These are phyloP conservation scores for Podotricha telesiphe DNA, from an alignment of 2,888 invertebrate species.

Conservation along the genomic window DNA sequence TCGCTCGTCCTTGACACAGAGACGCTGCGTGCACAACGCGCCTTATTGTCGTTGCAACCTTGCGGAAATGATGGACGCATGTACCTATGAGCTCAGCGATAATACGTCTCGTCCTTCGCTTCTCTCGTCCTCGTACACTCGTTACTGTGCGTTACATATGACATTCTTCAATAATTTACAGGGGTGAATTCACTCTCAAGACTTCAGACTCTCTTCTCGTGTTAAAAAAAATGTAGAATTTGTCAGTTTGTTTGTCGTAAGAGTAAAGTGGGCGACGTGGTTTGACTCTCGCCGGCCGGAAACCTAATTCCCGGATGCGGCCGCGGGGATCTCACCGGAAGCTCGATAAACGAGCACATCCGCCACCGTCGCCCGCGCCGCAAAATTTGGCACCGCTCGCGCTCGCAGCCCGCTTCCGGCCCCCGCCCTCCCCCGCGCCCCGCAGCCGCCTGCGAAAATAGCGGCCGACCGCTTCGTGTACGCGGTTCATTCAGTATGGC, in stretches of 20 bases:
- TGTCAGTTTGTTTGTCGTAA: conserved; percentile 61
- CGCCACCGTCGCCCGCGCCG: conserved; percentile 82
- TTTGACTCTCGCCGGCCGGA: conserved; percentile 80
- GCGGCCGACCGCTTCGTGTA: conserved; percentile 84
- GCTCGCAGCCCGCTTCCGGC: conserved; percentile 81
- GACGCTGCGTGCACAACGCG: conserved; percentile 76
- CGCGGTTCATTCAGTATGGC: conserved; percentile 89
- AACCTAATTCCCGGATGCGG: conserved; percentile 84
- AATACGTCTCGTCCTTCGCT: conserved; percentile 56
- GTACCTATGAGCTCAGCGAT: conserved; percentile 57
- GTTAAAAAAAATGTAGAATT: conserved; percentile 45
- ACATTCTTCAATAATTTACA: not conserved
- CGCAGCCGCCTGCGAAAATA: conserved; percentile 81
- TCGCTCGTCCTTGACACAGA: conserved; percentile 82
- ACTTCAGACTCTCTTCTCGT: conserved; percentile 30
- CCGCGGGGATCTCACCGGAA: conserved; percentile 82
- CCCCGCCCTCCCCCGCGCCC: conserved; percentile 72
- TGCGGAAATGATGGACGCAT: conserved; percentile 67
- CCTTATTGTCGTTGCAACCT: conserved; percentile 79
- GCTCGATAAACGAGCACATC: conserved; percentile 83
- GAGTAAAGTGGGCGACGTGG: conserved; percentile 75
- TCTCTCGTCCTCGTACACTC: conserved; percentile 5
- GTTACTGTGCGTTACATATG: not conserved
- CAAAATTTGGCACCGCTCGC: conserved; percentile 83
- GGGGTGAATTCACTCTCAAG: not conserved